Base-by-base conservation (phyloP, 2,113 vertebrate genomes). In the Callospermophilus lateralis region DNA sequence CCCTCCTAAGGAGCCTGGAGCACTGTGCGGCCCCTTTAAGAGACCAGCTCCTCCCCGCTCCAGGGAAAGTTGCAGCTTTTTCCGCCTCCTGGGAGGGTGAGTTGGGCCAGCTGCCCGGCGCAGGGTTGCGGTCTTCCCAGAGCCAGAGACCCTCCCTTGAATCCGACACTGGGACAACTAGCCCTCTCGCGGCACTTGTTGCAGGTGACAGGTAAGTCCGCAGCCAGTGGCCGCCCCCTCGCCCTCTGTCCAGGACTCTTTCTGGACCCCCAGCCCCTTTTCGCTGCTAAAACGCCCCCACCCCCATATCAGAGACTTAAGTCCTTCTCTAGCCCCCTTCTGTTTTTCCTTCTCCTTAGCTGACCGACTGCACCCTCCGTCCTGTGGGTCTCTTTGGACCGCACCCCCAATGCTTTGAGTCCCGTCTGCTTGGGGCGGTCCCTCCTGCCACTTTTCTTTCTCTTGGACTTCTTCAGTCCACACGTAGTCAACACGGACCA, bases 1-100 rank as follows among this genome's bases (percentile, higher is more conserved):
- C 76, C 39, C 58, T 45, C 17, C 34, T 80, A 37, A 22, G 32
- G 72, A 83, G 55, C 63, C 78, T 6, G 0, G 87, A 86, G 45
- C 9, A 3, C 42, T n/a, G 92, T 77, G 86, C 91, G 97, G 92
- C 70, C 86, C 96, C 97, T 98, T 98, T 98, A 98, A 97, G 93
- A 95, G 94, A 16, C 73, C 97, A 94, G 98, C 97, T 97, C 98
- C 97, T 97, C 97, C 97, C 95, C 20, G 83, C 94, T 96, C 93
- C 91, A 84, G 89, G 96, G 96, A 98, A 98, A 98, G 97, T 98
- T 97, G 95, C 79, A 93, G 97, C 96, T 89, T 97, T 97, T 97
- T 97, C 98, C 97, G 98, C 97, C 97, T 97, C 63, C 48, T 1
- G 1, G 67, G 92, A 90, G 96, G 80, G 80, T 61, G 81, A 94